These are phyloP conservation scores for Criorhina ranunculi DNA, from an alignment of 2,888 invertebrate genomes.

Conservation along the genomic window DNA sequence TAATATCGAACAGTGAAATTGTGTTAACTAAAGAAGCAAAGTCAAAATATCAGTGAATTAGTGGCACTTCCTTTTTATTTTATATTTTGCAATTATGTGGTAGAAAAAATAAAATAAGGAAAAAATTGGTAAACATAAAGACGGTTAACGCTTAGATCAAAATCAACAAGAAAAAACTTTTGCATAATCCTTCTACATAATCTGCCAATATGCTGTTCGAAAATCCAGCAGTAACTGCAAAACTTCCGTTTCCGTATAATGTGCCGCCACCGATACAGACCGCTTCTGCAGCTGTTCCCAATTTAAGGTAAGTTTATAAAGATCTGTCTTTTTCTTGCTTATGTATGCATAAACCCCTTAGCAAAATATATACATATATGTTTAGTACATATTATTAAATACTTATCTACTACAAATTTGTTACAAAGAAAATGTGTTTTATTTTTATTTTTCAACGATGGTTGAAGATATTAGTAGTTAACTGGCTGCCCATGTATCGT, in stretches of 20 bases:
- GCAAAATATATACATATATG: no score
- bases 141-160: background rate
- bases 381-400: no score
- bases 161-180: background rate
- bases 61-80: background rate
- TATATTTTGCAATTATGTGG: background rate
- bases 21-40: slow-evolving; percentile 13
- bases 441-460: no score
- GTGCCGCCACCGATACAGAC: slow-evolving; percentile 89
- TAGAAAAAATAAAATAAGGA: background rate
- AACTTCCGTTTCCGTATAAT: slow-evolving; percentile 89
- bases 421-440: no score
- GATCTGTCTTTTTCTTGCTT: background rate
- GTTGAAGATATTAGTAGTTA: no score
- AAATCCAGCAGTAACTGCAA: slow-evolving; percentile 87
- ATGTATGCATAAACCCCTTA: no score
- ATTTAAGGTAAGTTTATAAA: slow-evolving; percentile 83
- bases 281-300: slow-evolving; percentile 83
- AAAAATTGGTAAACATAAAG: background rate
- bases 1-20: background rate
- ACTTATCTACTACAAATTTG: no score
- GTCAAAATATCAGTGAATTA: slow-evolving; percentile 6
- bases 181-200: background rate
- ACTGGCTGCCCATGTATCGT: no score
- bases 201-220: slow-evolving; percentile 88